Percentiles rank a stretch among this genome's conserved stretches.
phyloP scores from a whole-genome alignment of 2,888 invertebrate genomes.

The Adelphocoris suturalis region DNA sequence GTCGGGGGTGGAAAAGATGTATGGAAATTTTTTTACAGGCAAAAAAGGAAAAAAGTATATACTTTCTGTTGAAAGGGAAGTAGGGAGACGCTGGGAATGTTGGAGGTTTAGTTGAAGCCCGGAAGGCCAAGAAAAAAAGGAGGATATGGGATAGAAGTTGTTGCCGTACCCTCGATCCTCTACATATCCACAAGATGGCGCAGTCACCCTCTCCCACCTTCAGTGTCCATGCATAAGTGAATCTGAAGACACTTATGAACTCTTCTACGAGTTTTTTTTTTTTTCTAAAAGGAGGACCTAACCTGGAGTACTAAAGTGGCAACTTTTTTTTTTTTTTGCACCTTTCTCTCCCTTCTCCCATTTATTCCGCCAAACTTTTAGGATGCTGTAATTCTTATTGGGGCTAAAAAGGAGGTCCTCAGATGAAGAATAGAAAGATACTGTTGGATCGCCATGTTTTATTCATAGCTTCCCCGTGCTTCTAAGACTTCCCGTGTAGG shows the following conservation, averaged over 20 bases:
- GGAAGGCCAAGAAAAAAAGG: conserved; percentile 49
- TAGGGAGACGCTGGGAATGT: conserved; percentile 14
- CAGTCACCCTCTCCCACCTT: neutral
- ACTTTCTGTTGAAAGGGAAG: conserved; percentile 33
- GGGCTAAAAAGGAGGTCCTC: neutral
- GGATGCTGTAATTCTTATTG: conserved; percentile 68
- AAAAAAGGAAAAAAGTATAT: conserved; percentile 37
- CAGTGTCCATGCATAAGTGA: conserved; percentile 64
- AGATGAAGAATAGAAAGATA: conserved; percentile 56
- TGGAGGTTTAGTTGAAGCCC: conserved; percentile 43
- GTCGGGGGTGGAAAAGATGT: neutral
- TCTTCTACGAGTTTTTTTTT: conserved; percentile 38
- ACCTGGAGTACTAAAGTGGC: conserved; percentile 48
- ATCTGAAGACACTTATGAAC: conserved; percentile 69
- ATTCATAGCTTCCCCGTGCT: conserved; percentile 56
- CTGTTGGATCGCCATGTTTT: conserved; percentile 51
- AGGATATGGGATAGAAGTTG: conserved; percentile 56
- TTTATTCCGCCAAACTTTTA: conserved; percentile 51
- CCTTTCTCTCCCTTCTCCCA: conserved; percentile 3
- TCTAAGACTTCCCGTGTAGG: conserved; percentile 47
- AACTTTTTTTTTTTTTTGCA: conserved; percentile 53
- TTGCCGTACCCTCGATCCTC: conserved; percentile 63
- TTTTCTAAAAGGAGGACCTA: conserved; percentile 33
- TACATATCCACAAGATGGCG: conserved; percentile 68
- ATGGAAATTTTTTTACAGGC: conserved; percentile 15